Base-by-base conservation (phyloP, 2,888 invertebrate genomes). In the Agapetus fuscipes region DNA sequence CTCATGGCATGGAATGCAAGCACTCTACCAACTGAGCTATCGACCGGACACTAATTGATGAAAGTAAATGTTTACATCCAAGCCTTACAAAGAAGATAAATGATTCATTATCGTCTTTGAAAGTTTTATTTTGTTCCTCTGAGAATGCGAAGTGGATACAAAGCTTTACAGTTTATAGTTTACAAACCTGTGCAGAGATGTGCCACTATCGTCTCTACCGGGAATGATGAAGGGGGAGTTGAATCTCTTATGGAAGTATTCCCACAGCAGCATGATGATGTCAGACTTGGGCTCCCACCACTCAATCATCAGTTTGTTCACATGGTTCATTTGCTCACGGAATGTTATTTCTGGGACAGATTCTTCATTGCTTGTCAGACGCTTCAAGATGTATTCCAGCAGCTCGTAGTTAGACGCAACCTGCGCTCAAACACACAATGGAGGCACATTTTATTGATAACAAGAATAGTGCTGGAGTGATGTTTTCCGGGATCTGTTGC, bases 161-260 rank as follows among this genome's bases (percentile, higher is more conserved):
- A n/a, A n/a, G n/a, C n/a, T n/a, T n/a, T n/a, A n/a, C n/a, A n/a
- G n/a, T n/a, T 5, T 3, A 13, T 5, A 30, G 3, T 7, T 15
- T 12, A 12, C 14, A 30, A 12, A 43, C 41, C 36, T 66, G 33
- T 66, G 64, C 31, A 68, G 54, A 0, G 69, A 59, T 12, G 53
- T 35, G 15, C 50, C 49, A 59, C 59, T 59, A 24, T 59, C 59
- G 4, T 61, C 61, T n/a, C 64, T 53, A 16, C 64, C 64, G 14
- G 64, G 59, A 10, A 67, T 51, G 41, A 66, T 58, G 50, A 74
- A 76, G 2, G 66, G 62, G 24, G 66, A 64, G 51, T 76, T 72
- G 3, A 77, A 56, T 52, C 67, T 62, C 38, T 71, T 68, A 50
- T 76, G 71, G 50, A 73, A 72, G 52, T 71, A 69, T 49, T 76